phyloP scores from a whole-genome alignment of 2,888 invertebrate genomes.

The Empis stercorea region DNA sequence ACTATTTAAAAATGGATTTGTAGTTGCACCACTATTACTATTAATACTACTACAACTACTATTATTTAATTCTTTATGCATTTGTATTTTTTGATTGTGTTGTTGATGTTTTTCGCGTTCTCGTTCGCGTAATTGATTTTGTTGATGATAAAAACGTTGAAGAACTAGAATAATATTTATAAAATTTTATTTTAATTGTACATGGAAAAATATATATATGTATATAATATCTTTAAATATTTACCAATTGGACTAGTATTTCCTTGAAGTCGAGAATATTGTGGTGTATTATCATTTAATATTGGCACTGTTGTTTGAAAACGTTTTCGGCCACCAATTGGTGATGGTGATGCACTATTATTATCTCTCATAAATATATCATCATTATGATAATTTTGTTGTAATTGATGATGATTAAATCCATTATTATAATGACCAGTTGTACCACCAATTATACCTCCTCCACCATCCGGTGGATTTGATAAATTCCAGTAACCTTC shows the following conservation, averaged over 20 bases:
- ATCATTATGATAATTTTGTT: slow-evolving; percentile 10
- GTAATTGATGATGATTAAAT: slow-evolving; percentile 11
- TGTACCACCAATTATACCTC: slow-evolving; percentile 11
- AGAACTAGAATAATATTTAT: slow-evolving; percentile 37
- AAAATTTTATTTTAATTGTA: not conserved
- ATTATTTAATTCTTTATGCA: slow-evolving; percentile 5
- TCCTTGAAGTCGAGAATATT: slow-evolving; percentile 38
- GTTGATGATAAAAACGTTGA: slow-evolving; percentile 66
- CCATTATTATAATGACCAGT: slow-evolving; percentile 19
- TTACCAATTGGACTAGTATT: slow-evolving; percentile 59
- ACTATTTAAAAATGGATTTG: slow-evolving; percentile 32
- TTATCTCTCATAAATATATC: not conserved
- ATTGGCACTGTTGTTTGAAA: slow-evolving; percentile 20
- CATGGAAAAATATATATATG: too few relatives aligned
- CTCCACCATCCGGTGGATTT: slow-evolving; percentile 20
- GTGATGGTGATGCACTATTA: slow-evolving; percentile 11
- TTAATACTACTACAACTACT: not conserved
- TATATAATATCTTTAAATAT: not conserved
- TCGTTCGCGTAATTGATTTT: slow-evolving; percentile 52
- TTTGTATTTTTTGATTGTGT: slow-evolving; percentile 5
- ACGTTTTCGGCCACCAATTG: slow-evolving; percentile 17
- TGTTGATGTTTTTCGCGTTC: slow-evolving; percentile 29
- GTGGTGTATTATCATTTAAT: slow-evolving; percentile 15
- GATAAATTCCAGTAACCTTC: slow-evolving; percentile 16
- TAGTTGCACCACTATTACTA: slow-evolving; percentile 16